phyloP scores from a whole-genome alignment of 2,113 vertebrate species.

The Ariopsis seemanni region DNA sequence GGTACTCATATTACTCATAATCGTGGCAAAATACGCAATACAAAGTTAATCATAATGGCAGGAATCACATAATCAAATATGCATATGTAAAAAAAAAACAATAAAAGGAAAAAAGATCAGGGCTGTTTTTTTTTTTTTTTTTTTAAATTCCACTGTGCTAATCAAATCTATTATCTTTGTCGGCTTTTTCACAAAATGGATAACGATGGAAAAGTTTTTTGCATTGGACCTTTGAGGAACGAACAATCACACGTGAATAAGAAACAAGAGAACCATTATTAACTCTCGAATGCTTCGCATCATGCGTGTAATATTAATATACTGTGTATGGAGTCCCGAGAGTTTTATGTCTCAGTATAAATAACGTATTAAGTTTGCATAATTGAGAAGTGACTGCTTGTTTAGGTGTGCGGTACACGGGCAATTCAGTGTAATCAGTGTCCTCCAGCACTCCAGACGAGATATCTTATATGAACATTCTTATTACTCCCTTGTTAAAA shows the following conservation, averaged over 20 bases:
- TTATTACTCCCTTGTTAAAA: not conserved
- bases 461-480: not conserved
- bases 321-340: not conserved
- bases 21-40: not conserved
- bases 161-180: not conserved
- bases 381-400: slow-evolving; percentile 14
- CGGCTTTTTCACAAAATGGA: not conserved
- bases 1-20: not conserved
- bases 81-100: not conserved
- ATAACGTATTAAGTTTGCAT: slow-evolving; percentile 28
- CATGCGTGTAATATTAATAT: slow-evolving; percentile 38
- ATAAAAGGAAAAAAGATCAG: not conserved
- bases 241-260: not conserved
- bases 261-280: not conserved
- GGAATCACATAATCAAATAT: not conserved
- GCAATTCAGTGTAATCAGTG: slow-evolving; percentile 13
- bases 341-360: slow-evolving; percentile 26
- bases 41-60: not conserved
- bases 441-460: slow-evolving; percentile 20
- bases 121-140: not conserved
- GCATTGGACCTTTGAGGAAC: not conserved
- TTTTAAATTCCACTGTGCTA: not conserved
- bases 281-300: not conserved
- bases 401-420: slow-evolving; percentile 14
- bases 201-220: not conserved